Base-by-base conservation (phyloP, 2,113 vertebrate genomes). In the Anthoscopus minutus region DNA sequence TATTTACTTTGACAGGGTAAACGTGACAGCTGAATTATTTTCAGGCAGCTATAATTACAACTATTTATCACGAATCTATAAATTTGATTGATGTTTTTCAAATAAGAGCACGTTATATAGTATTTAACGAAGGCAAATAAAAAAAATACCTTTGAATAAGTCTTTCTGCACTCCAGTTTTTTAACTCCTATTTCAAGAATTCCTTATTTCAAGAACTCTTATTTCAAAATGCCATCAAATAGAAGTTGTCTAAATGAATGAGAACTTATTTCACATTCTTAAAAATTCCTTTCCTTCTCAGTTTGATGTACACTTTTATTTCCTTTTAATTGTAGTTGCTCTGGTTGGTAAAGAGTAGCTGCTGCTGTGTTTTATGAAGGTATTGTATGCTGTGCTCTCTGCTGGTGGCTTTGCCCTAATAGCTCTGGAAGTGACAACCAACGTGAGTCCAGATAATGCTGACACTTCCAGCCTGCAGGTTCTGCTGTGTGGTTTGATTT, bases 1-100 rank as follows among this genome's bases (percentile, higher is more conserved):
- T 93, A 87, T 94, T 92, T 96, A 93, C 96, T 92, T 88, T 88
- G 93, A 95, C 80, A 90, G 89, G 91, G 67, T 96, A 94, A 94
- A 93, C 13, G 88, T 94, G 94, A 95, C 96, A 97, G 94, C 87
- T 93, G 88, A 91, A 94, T 90, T 94, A 86, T 97, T 91, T 91
- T 94, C 89, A 86, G 91, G 96, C 76, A 56, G 81, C 94, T 93
- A 54, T 94, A 88, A 77, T 88, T 96, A 94, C 66, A 88, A 82
- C 95, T 77, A 82, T 93, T 91, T 96, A 72, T 96, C 80, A 77
- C 1, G 50, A 81, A 93, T 89, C 93, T 86, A 88, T 95, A 93
- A 86, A 66, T 86, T 88, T 87, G 86, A 78, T 91, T 96, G 96
- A 96, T 95, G 88, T 83, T 94, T 96, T 96, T 96, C 86, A 86